Evolutionary conservation across 2,113 vertebrate genomes (phyloP).

Genomic region (Oryzias curvinotus): DNA sequence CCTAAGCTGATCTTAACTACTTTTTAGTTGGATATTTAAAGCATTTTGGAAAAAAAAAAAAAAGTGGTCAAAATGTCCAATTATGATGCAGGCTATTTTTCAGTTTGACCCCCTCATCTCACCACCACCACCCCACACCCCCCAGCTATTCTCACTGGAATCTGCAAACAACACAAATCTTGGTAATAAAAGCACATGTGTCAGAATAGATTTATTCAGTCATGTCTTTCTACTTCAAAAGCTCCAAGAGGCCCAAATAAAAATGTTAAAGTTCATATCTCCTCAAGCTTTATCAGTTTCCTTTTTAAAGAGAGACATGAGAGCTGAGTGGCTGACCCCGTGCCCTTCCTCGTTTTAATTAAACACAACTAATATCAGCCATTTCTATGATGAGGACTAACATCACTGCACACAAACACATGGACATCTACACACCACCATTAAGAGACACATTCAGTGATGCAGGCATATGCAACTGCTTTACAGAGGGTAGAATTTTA

Average conservation of each 20-base stretch:
- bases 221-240: constrained; percentile 12
- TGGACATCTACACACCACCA: constrained; percentile 15
- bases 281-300: constrained; percentile 41
- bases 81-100: too few relatives aligned
- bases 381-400: constrained; percentile 56
- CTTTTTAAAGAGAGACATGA: constrained; percentile 44
- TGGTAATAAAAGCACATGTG: background rate
- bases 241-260: constrained; percentile 10
- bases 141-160: too few relatives aligned
- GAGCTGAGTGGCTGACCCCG: constrained; percentile 64
- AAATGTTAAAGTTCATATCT: constrained; percentile 19
- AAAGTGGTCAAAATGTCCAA: too few relatives aligned
- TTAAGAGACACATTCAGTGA: background rate
- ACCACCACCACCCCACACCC: too few relatives aligned
- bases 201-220: background rate
- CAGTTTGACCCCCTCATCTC: too few relatives aligned
- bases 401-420: constrained; percentile 36
- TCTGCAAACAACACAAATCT: background rate
- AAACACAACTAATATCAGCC: constrained; percentile 63
- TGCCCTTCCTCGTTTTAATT: constrained; percentile 72
- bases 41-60: too few relatives aligned
- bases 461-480: constrained; percentile 14
- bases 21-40: too few relatives aligned
- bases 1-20: too few relatives aligned
- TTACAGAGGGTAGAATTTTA: constrained; percentile 10